These are phyloP conservation scores for Bucco capensis DNA, from an alignment of 2,113 vertebrate genomes.

Conservation along the genomic window DNA sequence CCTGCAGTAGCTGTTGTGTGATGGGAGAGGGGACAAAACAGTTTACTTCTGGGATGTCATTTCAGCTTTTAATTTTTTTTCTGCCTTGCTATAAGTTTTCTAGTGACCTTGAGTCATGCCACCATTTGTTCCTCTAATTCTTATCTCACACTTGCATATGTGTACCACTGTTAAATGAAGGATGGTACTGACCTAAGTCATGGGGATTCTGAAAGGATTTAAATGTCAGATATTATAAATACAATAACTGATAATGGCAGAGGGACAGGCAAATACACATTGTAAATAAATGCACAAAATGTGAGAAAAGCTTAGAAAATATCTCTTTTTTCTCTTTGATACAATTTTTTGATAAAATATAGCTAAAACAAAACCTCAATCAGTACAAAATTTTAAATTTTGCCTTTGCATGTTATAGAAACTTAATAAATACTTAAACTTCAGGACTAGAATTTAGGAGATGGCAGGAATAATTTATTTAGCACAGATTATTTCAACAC, in stretches of 20 bases:
- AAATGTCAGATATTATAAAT: background rate
- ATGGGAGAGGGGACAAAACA: background rate
- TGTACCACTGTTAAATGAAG: background rate
- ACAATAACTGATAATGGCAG: background rate
- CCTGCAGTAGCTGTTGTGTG: background rate
- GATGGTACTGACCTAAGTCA: background rate
- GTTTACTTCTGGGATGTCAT: background rate
- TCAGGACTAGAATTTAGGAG: background rate
- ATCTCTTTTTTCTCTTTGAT: background rate
- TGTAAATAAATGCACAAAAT: background rate
- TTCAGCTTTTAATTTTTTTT: background rate
- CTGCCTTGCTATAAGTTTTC: background rate
- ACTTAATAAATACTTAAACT: background rate
- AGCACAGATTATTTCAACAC: background rate
- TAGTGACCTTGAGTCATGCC: background rate
- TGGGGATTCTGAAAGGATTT: background rate
- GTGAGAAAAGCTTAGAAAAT: background rate
- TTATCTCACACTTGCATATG: background rate
- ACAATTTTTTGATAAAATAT: background rate
- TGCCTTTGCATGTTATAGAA: background rate
- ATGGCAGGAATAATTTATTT: background rate
- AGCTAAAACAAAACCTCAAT: background rate
- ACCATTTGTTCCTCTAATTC: background rate
- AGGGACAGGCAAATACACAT: background rate
- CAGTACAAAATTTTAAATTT: background rate